Evolutionary conservation across 2,797 vertebrate species (phyloP), one percentile per base, ranked within the genome.

Genomic region (Neomorphus geoffroyi): DNA sequence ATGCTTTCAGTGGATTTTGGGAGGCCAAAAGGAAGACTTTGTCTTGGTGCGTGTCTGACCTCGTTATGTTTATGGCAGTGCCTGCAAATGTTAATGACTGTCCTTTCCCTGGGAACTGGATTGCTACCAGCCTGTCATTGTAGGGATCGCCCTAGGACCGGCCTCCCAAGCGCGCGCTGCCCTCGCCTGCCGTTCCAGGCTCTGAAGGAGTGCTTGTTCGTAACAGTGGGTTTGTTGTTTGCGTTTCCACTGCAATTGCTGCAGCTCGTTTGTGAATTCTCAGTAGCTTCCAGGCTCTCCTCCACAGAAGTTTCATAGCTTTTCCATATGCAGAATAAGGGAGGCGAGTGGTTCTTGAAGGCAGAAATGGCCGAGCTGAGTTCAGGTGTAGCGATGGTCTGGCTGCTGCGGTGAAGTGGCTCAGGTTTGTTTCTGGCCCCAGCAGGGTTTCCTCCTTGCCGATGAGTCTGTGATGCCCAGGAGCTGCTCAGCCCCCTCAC

Each of bases 291-390:
- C 53, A 13, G 65, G 54, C 48, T 90, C 66, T 24, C 21, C 35
- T 46, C 39, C 3, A 2, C 1, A 6, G 4, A 3, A 7, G 18
- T 39, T 57, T 33, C 32, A 16, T 32, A 7, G 37, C 11, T 70
- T 45, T 77, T 73, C 37, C 14, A 0, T 22, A 7, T 13, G 18
- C 13, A 24, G 30, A 48, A 15, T 6, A 13, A 19, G 78, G 27
- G 46, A 51, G 28, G 24, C 2, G 27, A 27, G 7, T 23, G 56
- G 13, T 51, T 80, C 48, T 37, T 19, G 13, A 39, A 35, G 46
- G 4, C 0, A 3, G 79, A 27, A 32, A 0, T 5, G n/a, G 37
- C 80, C 5, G 8, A 65, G 64, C 13, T 10, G 33, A 3, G 21
- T 7, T 41, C 22, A 7, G 6, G 54, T 3, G 30, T 26, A 27